Conservation (phyloP, 2,113 vertebrate genomes). For the Leptodactylus fuscus region DNA sequence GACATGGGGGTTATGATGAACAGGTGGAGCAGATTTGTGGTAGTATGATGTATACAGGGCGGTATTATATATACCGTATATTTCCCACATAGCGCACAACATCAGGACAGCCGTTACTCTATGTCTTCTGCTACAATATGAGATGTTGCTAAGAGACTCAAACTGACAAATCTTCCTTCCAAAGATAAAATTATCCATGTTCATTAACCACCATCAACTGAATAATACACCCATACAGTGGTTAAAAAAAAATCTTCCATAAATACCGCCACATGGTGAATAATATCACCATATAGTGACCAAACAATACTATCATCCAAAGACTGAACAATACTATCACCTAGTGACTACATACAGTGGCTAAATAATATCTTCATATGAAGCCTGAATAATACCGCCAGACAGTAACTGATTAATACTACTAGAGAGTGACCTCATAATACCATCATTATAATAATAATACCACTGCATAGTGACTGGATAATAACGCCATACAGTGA, state of each 20-base stretch:
- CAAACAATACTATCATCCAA: not conserved
- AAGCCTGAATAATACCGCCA: not conserved
- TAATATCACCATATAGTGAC: not conserved
- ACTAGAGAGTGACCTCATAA: too few relatives aligned
- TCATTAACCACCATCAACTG: slow-evolving; percentile 26
- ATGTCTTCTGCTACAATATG: not conserved
- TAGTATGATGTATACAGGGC: not conserved
- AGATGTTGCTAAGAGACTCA: slow-evolving; percentile 44
- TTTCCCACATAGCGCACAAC: too few relatives aligned
- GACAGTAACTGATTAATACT: not conserved
- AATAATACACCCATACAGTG: too few relatives aligned
- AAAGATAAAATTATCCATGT: slow-evolving; percentile 37
- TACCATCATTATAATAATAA: too few relatives aligned
- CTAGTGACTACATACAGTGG: too few relatives aligned
- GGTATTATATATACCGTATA: too few relatives aligned
- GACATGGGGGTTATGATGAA: not conserved
- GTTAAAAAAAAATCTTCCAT: too few relatives aligned
- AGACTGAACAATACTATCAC: not conserved
- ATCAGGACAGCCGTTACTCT: too few relatives aligned
- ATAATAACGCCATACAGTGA: not conserved
- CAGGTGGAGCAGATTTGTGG: not conserved
- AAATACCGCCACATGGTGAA: too few relatives aligned
- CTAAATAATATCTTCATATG: not conserved
- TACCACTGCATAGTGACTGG: not conserved
- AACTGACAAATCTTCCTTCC: not conserved